phyloP scores from a whole-genome alignment of 2,888 invertebrate species.

The Meteorus cinctellus region DNA sequence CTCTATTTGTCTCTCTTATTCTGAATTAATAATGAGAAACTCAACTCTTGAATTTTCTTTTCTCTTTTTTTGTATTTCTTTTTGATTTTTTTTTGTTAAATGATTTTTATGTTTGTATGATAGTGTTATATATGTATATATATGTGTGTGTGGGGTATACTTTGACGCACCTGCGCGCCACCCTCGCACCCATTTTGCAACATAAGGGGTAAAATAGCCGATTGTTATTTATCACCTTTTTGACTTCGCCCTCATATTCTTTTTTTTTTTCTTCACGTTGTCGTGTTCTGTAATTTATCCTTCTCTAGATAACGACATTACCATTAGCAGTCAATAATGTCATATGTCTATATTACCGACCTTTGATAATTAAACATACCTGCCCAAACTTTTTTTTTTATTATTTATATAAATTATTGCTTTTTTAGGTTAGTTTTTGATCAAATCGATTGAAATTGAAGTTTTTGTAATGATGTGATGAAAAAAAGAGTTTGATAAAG shows the following conservation, averaged over 20 bases:
- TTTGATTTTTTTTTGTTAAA: not conserved
- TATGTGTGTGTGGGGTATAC: conserved; percentile 20
- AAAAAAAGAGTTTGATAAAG: too few species aligned
- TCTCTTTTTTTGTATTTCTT: conserved; percentile 24
- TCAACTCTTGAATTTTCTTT: conserved; percentile 34
- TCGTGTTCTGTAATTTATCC: too few species aligned
- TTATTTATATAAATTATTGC: too few species aligned
- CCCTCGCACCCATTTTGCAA: not conserved
- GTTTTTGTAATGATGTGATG: too few species aligned
- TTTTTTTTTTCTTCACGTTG: not conserved
- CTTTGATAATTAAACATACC: too few species aligned
- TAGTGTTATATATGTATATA: not conserved
- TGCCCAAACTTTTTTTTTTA: too few species aligned
- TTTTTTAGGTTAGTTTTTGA: too few species aligned
- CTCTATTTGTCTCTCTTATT: conserved; percentile 59
- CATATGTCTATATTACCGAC: not conserved
- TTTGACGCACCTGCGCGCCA: conserved; percentile 44
- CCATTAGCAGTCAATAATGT: too few species aligned
- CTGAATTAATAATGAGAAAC: conserved; percentile 10
- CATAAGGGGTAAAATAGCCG: not conserved
- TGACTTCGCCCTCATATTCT: not conserved
- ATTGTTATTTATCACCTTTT: conserved; percentile 55
- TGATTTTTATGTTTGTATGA: not conserved
- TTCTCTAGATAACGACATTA: not conserved
- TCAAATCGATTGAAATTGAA: too few species aligned